Evolutionary conservation across 2,113 vertebrate species (phyloP).

Genomic region (Labeo catla): DNA sequence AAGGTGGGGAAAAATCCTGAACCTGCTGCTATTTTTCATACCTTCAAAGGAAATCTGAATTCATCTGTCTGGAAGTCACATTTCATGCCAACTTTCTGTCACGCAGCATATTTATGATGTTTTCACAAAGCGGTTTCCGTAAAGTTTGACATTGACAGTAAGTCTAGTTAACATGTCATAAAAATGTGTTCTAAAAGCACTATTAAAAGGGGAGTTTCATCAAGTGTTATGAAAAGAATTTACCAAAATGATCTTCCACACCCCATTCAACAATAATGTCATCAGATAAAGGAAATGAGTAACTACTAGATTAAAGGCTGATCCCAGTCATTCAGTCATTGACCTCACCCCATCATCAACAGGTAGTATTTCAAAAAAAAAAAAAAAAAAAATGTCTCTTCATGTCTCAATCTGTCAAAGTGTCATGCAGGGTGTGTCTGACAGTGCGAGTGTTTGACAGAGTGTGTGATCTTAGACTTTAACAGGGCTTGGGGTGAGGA

Average conservation of each 20-base stretch:
- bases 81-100: slow-evolving; percentile 7
- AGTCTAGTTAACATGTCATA: slow-evolving; percentile 47
- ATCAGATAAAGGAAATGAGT: slow-evolving; percentile 39
- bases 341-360: slow-evolving; percentile 38
- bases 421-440: slow-evolving; percentile 70
- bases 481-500: slow-evolving; percentile 67
- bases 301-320: slow-evolving; percentile 40
- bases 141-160: slow-evolving; percentile 39
- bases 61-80: neutral
- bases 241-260: slow-evolving; percentile 19
- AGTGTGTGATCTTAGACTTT: slow-evolving; percentile 58
- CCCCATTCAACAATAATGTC: slow-evolving; percentile 42
- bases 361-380: slow-evolving; percentile 8
- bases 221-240: slow-evolving; percentile 33
- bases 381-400: slow-evolving; percentile 50
- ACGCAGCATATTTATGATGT: slow-evolving; percentile 25
- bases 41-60: slow-evolving; percentile 19
- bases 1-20: neutral
- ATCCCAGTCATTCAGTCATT: slow-evolving; percentile 40
- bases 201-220: slow-evolving; percentile 35
- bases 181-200: slow-evolving; percentile 54
- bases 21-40: neutral
- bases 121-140: slow-evolving; percentile 32
- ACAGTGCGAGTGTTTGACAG: slow-evolving; percentile 62
- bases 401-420: slow-evolving; percentile 63